phyloP scores from a whole-genome alignment of 2,113 vertebrate species.

The Peromyscus californicus region DNA sequence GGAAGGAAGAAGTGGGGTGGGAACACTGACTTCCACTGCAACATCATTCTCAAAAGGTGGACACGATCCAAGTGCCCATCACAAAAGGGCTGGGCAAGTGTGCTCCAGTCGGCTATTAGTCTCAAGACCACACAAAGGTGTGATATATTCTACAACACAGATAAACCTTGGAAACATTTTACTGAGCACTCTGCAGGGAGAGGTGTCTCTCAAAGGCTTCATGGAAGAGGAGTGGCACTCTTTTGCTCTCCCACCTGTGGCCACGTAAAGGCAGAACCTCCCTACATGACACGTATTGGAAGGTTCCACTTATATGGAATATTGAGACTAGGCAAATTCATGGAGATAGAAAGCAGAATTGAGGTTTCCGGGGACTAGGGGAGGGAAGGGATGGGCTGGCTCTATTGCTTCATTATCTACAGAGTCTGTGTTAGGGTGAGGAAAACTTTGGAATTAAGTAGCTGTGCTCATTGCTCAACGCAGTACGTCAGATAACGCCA shows the following conservation, averaged over 20 bases:
- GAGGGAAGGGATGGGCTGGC: not conserved
- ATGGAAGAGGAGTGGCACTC: not conserved
- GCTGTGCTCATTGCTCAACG: not conserved
- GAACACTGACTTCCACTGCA: not conserved
- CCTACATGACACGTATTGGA: not conserved
- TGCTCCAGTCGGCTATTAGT: not conserved
- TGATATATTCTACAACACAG: not conserved
- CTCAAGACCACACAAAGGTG: not conserved
- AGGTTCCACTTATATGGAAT: not conserved
- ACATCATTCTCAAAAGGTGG: not conserved
- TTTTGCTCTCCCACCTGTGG: not conserved
- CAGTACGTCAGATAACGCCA: not conserved
- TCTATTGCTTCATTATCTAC: not conserved
- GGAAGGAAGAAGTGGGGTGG: not conserved
- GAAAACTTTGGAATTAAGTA: not conserved
- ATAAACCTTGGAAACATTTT: not conserved
- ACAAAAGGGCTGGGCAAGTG: not conserved
- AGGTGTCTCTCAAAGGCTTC: not conserved
- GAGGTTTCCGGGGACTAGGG: not conserved
- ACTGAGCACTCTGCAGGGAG: not conserved
- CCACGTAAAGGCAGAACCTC: not conserved
- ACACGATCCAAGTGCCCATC: not conserved
- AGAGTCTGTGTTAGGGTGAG: not conserved
- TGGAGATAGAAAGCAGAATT: not conserved
- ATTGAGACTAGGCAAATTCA: not conserved